Conservation (phyloP, 2,888 invertebrate species). For the Myopa testacea region DNA sequence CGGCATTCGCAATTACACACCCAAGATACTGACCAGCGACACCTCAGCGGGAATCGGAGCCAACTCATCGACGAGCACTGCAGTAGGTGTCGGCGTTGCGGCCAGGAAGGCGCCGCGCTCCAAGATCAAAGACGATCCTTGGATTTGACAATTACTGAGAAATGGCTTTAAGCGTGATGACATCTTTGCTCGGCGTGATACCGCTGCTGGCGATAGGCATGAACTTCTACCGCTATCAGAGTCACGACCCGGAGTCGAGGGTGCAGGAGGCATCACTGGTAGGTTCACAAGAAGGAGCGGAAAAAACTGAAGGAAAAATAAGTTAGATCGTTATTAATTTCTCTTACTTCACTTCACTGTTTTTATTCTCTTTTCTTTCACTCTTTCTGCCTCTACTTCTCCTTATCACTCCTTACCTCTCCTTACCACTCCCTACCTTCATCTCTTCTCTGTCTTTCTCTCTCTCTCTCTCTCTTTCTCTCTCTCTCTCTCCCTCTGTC, state of each 20-base stretch:
- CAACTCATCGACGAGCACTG: constrained; percentile 20
- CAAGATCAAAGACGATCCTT: constrained; percentile 71
- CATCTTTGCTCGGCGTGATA: constrained; percentile 79
- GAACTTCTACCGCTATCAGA: constrained; percentile 83
- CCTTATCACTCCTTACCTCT: background rate
- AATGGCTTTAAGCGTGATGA: constrained; percentile 73
- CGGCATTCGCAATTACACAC: constrained; percentile 79
- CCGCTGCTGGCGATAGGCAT: constrained; percentile 85
- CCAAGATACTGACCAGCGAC: constrained; percentile 73
- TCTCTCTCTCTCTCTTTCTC: background rate
- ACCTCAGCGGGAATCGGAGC: constrained; percentile 52
- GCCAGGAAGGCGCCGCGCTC: background rate
- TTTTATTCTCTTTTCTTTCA: background rate
- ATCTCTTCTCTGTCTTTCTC: constrained; percentile 15
- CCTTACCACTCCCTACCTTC: background rate
- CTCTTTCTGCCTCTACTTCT: background rate
- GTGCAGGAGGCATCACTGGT: constrained; percentile 79
- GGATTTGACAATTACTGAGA: constrained; percentile 73
- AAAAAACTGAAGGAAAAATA: background rate
- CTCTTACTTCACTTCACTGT: background rate
- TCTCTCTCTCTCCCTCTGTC: constrained; percentile 10
- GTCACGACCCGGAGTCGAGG: constrained; percentile 85
- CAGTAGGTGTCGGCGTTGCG: constrained; percentile 38
- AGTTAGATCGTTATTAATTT: background rate
- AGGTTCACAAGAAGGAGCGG: constrained; percentile 62